phyloP scores from a whole-genome alignment of 2,888 invertebrate genomes.

The Bombyx huttoni region DNA sequence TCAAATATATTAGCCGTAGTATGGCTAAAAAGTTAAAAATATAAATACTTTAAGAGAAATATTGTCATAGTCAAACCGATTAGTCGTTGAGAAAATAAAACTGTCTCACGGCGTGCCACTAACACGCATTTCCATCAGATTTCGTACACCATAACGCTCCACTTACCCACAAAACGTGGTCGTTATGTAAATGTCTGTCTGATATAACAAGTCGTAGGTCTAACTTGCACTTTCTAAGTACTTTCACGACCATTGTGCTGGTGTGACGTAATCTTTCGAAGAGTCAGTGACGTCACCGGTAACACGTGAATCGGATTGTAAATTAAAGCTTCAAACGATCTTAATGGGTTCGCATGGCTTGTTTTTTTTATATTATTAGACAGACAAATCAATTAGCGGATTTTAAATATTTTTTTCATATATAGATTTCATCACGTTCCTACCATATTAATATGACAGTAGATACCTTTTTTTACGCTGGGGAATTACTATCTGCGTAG shows the following conservation, averaged over 20 bases:
- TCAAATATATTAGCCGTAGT: too few relatives aligned
- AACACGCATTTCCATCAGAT: neutral
- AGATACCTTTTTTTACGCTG: too few relatives aligned
- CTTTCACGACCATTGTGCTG: constrained; percentile 63
- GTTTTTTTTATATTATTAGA: too few relatives aligned
- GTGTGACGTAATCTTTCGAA: constrained; percentile 35
- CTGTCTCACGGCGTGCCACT: neutral
- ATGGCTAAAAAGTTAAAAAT: too few relatives aligned
- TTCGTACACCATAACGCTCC: constrained; percentile 37
- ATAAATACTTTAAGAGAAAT: too few relatives aligned
- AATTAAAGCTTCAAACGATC: neutral
- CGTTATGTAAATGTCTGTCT: constrained; percentile 60
- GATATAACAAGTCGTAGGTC: constrained; percentile 66
- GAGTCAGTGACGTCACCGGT: constrained; percentile 11
- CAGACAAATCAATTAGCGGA: too few relatives aligned
- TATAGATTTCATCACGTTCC: too few relatives aligned
- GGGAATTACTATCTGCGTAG: too few relatives aligned
- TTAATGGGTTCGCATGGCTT: constrained; percentile 4
- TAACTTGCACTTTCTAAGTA: constrained; percentile 66
- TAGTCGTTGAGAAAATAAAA: too few relatives aligned
- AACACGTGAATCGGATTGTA: neutral
- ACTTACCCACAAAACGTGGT: constrained; percentile 60
- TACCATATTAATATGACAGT: too few relatives aligned
- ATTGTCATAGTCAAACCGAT: too few relatives aligned
- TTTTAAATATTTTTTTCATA: too few relatives aligned